Percentiles rank a stretch among this genome's conserved stretches.
Evolutionary conservation across 2,113 vertebrate genomes (phyloP).

Genomic region (Ciconia stormi): DNA sequence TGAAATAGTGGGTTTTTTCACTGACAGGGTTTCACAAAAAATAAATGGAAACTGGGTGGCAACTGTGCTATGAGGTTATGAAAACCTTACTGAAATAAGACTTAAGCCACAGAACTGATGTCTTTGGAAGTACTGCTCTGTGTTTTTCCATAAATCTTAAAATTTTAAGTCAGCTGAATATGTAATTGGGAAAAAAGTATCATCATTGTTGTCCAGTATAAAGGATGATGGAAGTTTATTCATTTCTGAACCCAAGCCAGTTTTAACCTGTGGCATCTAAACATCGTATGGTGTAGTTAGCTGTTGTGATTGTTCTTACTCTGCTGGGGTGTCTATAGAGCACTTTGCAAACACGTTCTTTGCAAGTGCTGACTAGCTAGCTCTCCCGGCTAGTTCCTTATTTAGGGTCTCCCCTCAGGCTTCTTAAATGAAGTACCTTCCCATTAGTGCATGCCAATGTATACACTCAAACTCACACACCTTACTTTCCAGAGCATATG

Average conservation of each 20-base stretch:
- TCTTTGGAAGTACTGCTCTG: neutral
- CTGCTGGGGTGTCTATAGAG: neutral
- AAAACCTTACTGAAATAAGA: neutral
- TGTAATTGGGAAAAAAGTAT: neutral
- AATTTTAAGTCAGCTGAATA: neutral
- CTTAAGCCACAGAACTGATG: neutral
- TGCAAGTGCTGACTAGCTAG: neutral
- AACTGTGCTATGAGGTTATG: neutral
- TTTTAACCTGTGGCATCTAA: neutral
- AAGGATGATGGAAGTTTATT: neutral
- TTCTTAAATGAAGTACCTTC: neutral
- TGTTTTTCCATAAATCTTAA: neutral
- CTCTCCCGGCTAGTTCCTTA: neutral
- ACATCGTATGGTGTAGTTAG: accelerated
- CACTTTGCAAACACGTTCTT: neutral
- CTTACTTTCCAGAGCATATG: neutral
- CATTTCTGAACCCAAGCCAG: neutral
- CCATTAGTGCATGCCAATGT: accelerated
- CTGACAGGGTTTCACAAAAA: neutral
- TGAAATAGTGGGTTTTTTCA: neutral
- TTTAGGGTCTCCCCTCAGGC: neutral
- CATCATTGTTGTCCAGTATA: neutral
- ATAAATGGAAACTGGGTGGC: neutral
- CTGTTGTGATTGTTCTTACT: neutral
- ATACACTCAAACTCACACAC: neutral